Conservation (phyloP, 2,888 invertebrate species). For the Xestia rhomboidea region DNA sequence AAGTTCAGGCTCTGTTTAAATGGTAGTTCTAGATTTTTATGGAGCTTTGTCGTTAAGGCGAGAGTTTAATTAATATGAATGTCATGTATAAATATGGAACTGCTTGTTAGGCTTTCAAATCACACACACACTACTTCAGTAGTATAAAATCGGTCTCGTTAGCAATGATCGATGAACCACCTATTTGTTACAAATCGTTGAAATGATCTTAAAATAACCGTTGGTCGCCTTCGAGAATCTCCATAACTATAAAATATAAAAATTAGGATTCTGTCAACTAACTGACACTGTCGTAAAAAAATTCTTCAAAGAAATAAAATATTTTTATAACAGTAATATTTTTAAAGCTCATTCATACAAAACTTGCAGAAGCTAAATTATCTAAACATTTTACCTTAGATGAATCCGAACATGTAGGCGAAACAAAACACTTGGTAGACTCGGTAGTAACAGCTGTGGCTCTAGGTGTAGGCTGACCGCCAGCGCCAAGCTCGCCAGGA, state of each 20-base stretch:
- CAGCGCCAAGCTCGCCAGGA: conserved; percentile 44
- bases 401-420: conserved; percentile 15
- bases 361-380: neutral
- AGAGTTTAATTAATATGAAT: neutral
- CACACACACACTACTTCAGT: neutral
- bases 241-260: neutral
- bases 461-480: conserved; percentile 28
- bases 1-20: conserved; percentile 3
- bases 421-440: conserved; percentile 1
- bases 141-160: neutral
- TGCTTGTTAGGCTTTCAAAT: neutral
- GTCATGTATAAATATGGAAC: neutral
- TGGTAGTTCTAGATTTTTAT: conserved; percentile 17
- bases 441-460: conserved; percentile 14
- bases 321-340: too few relatives aligned
- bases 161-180: neutral
- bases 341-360: neutral
- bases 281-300: too few relatives aligned
- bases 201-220: neutral
- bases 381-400: neutral
- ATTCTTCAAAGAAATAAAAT: too few relatives aligned
- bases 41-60: conserved; percentile 3
- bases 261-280: neutral
- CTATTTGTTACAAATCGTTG: neutral
- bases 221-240: neutral